phyloP scores from a whole-genome alignment of 2,797 vertebrate species.

The Microctenopoma stevenorrisi region DNA sequence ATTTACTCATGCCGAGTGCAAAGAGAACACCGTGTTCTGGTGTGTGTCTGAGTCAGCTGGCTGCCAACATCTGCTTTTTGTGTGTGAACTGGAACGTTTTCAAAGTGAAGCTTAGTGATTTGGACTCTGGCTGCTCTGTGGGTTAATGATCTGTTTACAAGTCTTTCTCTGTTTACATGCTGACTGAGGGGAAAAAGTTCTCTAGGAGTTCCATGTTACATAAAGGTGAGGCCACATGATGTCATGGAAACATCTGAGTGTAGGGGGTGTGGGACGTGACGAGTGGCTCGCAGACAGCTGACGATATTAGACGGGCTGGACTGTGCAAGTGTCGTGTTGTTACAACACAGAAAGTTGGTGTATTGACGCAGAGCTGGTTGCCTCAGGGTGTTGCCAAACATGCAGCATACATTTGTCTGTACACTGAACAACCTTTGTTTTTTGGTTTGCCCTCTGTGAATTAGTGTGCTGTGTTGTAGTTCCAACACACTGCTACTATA shows the following conservation, averaged over 20 bases:
- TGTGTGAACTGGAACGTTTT: not conserved
- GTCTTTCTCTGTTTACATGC: not conserved
- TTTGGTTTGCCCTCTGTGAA: too few species aligned
- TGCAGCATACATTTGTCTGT: too few species aligned
- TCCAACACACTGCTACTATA: not conserved
- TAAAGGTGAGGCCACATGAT: constrained; percentile 30
- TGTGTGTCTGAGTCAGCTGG: constrained; percentile 14
- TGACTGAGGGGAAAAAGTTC: not conserved
- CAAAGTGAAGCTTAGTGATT: not conserved
- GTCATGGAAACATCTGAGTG: constrained; percentile 55
- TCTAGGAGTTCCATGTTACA: not conserved
- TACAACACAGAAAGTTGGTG: constrained; percentile 34
- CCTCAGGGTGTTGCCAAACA: not conserved
- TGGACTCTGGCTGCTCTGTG: not conserved
- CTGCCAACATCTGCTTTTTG: not conserved
- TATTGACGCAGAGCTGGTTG: constrained; percentile 21
- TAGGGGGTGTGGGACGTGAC: constrained; percentile 33
- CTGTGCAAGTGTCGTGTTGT: constrained; percentile 1
- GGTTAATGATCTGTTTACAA: not conserved
- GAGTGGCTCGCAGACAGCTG: constrained; percentile 13
- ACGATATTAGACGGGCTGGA: not conserved
- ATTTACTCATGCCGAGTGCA: not conserved
- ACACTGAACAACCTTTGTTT: too few species aligned
- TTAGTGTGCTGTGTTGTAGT: too few species aligned
- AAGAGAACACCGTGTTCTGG: not conserved